These are phyloP conservation scores for Cryptus armator DNA, from an alignment of 2,888 invertebrate species.

Conservation along the genomic window DNA sequence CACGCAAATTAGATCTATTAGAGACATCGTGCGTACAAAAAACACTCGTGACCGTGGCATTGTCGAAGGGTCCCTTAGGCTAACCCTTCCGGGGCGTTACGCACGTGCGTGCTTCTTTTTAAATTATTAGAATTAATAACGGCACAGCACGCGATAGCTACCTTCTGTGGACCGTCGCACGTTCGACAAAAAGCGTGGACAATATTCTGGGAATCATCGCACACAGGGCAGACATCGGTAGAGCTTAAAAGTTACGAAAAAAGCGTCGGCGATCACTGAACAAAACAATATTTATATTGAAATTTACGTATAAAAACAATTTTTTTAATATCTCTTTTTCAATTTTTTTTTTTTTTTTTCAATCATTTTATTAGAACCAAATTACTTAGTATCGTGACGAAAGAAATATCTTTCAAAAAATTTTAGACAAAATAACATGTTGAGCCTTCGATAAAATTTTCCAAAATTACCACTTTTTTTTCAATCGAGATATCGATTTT, in stretches of 20 bases:
- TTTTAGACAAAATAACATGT: no score
- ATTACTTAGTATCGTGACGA: no score
- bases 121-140: slow-evolving; percentile 85
- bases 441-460: no score
- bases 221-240: not conserved
- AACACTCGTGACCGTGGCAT: slow-evolving; percentile 72
- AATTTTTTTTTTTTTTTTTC: no score
- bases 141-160: slow-evolving; percentile 76
- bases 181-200: not conserved
- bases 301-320: no score
- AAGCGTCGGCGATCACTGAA: not conserved
- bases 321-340: no score
- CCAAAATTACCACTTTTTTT: no score
- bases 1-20: slow-evolving; percentile 84
- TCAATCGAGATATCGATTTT: no score
- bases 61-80: slow-evolving; percentile 64
- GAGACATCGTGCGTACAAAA: slow-evolving; percentile 80
- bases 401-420: no score
- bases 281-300: no score
- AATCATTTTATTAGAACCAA: no score
- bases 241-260: not conserved
- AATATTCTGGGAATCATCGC: not conserved
- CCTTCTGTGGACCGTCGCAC: slow-evolving; percentile 45
- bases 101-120: slow-evolving; percentile 83
- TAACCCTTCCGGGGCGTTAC: slow-evolving; percentile 75